These are phyloP conservation scores for Proterorhinus semilunaris DNA, from an alignment of 2,113 vertebrate genomes.

Conservation along the genomic window DNA sequence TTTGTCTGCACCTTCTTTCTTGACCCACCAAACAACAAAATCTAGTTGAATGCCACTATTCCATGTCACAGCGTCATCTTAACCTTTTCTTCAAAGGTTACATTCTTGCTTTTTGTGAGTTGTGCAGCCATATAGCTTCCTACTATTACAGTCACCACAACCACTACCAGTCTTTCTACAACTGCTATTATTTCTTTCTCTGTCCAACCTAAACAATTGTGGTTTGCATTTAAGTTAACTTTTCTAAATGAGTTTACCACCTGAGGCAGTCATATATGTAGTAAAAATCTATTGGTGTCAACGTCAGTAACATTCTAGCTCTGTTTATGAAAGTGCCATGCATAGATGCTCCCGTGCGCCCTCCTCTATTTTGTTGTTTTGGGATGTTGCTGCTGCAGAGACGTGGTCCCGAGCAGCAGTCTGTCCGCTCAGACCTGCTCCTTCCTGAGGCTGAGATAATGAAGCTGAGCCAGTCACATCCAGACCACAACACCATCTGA, in stretches of 20 bases:
- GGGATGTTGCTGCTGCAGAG: background rate
- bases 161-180: no score
- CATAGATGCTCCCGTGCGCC: background rate
- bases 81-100: slow-evolving; percentile 6
- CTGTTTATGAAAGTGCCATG: no score
- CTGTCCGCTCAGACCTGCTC: background rate
- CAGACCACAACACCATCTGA: background rate
- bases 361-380: background rate
- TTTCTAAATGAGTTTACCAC: no score
- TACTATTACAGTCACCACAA: no score
- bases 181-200: no score
- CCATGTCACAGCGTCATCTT: background rate
- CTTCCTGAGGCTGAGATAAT: background rate
- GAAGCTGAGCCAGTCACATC: background rate
- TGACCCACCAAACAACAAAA: background rate
- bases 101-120: background rate
- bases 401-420: background rate
- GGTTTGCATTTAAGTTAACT: no score
- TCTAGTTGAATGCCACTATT: background rate
- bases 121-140: background rate
- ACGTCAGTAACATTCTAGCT: no score
- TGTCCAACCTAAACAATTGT: no score
- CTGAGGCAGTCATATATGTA: no score
- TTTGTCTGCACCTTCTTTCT: background rate
- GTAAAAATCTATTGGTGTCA: no score